These are phyloP conservation scores for Lithophane socia DNA, from an alignment of 2,888 invertebrate species.

Conservation along the genomic window DNA sequence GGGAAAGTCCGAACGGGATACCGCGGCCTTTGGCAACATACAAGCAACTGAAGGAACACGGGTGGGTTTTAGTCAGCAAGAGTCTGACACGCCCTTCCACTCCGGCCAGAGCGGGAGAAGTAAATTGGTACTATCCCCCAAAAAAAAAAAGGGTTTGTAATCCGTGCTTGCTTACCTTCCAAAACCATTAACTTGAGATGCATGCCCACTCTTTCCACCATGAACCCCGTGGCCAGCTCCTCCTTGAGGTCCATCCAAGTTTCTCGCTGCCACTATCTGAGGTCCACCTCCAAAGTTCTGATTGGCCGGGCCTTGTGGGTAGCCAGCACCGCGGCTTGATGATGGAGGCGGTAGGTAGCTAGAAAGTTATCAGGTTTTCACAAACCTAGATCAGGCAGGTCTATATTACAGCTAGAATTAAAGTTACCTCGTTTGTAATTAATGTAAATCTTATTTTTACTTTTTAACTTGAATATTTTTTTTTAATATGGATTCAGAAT, in stretches of 20 bases:
- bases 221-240: constrained; percentile 46
- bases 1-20: too few relatives aligned
- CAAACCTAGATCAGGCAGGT: too few relatives aligned
- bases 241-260: constrained; percentile 58
- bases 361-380: constrained; percentile 56
- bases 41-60: too few relatives aligned
- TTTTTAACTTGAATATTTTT: too few relatives aligned
- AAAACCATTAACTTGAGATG: constrained; percentile 71
- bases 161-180: constrained; percentile 72
- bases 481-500: neutral
- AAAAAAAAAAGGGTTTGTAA: neutral
- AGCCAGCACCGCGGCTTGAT: constrained; percentile 72
- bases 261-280: constrained; percentile 81
- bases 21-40: too few relatives aligned
- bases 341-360: constrained; percentile 85
- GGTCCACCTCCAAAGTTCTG: constrained; percentile 67
- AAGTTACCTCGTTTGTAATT: too few relatives aligned
- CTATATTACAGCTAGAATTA: too few relatives aligned
- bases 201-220: constrained; percentile 53
- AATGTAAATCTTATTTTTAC: too few relatives aligned
- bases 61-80: too few relatives aligned
- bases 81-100: too few relatives aligned
- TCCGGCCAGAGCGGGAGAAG: too few relatives aligned
- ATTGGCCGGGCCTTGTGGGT: constrained; percentile 71
- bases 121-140: too few relatives aligned